A percentile compares a stretch with the other conserved stretches of the same genome.
Evolutionary conservation across 2,113 vertebrate species (phyloP).

Genomic region (Xerus inauris): DNA sequence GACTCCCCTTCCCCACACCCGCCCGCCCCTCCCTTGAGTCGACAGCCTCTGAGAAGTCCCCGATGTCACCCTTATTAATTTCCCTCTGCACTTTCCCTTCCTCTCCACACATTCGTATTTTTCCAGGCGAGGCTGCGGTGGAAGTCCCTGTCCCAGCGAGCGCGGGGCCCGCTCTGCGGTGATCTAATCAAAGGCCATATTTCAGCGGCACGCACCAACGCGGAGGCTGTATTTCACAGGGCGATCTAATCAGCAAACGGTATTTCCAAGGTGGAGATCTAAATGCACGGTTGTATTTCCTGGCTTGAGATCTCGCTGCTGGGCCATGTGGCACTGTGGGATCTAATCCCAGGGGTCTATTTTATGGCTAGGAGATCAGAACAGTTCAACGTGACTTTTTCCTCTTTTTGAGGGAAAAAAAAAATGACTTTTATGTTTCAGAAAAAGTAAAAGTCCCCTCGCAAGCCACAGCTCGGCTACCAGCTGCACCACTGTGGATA

Average conservation of each 20-base stretch:
- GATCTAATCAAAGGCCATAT: constrained; percentile 74
- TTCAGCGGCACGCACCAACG: constrained; percentile 52
- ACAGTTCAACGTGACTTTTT: not conserved
- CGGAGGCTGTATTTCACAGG: constrained; percentile 72
- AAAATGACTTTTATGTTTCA: not conserved
- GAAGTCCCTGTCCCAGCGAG: not conserved
- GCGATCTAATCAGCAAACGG: constrained; percentile 66
- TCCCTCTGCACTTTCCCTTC: not conserved
- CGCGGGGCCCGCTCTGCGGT: not conserved
- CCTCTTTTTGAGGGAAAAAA: not conserved
- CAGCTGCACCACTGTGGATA: not conserved
- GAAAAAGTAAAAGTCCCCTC: not conserved
- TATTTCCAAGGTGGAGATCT: constrained; percentile 74
- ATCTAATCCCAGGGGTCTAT: constrained; percentile 53
- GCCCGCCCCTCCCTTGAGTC: not conserved
- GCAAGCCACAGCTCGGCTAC: not conserved
- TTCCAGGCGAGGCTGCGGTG: not conserved
- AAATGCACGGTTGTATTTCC: constrained; percentile 65
- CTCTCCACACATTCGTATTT: constrained; percentile 29
- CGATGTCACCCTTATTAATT: not conserved
- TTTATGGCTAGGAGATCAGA: constrained; percentile 25
- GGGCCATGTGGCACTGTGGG: constrained; percentile 53
- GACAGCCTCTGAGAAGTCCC: not conserved
- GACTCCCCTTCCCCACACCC: not conserved
- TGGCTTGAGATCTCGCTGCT: constrained; percentile 56